Conservation (phyloP, 1,140 invertebrate genomes). For the Vanessa tameamea region DNA sequence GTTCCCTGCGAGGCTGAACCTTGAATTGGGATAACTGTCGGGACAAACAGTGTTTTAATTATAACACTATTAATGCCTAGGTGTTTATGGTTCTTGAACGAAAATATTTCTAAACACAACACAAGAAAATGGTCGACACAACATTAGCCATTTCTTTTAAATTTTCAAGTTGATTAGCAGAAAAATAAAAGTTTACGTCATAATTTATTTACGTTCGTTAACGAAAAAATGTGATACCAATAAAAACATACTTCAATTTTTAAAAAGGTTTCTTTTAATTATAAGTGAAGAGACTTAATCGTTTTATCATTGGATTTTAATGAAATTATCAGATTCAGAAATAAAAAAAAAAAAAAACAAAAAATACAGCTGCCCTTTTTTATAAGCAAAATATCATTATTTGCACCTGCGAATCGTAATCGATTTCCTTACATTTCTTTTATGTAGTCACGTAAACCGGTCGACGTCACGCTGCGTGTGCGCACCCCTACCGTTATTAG, state of each 20-base stretch:
- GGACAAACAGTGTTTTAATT: no score
- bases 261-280: slow-evolving; percentile 15
- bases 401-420: slow-evolving; percentile 74
- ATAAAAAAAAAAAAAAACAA: slow-evolving; percentile 16
- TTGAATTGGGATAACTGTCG: no score
- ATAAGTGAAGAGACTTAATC: slow-evolving; percentile 18
- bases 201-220: neutral
- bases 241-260: slow-evolving; percentile 5
- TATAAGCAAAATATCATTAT: slow-evolving; percentile 55
- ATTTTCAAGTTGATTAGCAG: neutral
- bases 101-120: no score
- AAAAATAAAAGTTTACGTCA: neutral
- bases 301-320: slow-evolving; percentile 33
- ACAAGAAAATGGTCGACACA: neutral
- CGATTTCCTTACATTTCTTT: slow-evolving; percentile 60
- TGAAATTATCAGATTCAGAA: slow-evolving; percentile 27
- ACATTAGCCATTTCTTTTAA: neutral
- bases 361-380: slow-evolving; percentile 52
- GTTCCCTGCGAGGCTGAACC: no score
- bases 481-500: slow-evolving; percentile 57
- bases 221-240: neutral
- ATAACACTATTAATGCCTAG: no score
- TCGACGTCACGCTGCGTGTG: slow-evolving; percentile 61
- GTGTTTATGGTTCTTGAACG: no score
- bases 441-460: slow-evolving; percentile 42